Percentiles rank a stretch among this genome's conserved stretches.
Evolutionary conservation across 2,113 vertebrate species (phyloP).

Genomic region (Chamaetylas fuelleborni): DNA sequence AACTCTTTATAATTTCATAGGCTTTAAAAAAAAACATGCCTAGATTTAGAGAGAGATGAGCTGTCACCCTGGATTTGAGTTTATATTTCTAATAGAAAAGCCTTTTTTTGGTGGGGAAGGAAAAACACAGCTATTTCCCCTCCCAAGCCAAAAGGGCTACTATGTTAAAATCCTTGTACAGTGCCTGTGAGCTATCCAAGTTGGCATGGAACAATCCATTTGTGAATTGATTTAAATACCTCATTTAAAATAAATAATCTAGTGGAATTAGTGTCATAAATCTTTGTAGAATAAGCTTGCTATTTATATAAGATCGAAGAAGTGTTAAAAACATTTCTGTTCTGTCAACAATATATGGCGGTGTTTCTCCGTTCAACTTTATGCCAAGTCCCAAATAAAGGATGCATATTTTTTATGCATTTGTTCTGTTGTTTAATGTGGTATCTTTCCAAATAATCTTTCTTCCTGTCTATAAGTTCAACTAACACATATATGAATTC

Average conservation of each 20-base stretch:
- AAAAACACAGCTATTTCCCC: constrained; percentile 31
- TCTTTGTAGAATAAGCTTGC: constrained; percentile 47
- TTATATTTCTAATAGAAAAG: constrained; percentile 65
- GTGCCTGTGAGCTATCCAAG: constrained; percentile 42
- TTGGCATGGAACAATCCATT: constrained; percentile 54
- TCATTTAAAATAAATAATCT: constrained; percentile 62
- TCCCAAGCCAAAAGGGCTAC: constrained; percentile 50
- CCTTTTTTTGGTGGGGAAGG: constrained; percentile 44
- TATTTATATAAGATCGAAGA: constrained; percentile 49
- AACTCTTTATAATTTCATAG: constrained; percentile 68
- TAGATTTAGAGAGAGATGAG: constrained; percentile 63
- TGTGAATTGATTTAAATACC: constrained; percentile 63
- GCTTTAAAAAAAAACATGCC: constrained; percentile 61
- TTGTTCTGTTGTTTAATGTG: neutral
- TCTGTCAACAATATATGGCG: neutral
- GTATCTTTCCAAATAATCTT: neutral
- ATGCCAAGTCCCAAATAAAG: neutral
- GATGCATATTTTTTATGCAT: neutral
- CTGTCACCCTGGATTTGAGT: constrained; percentile 55
- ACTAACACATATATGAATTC: neutral
- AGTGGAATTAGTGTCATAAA: constrained; percentile 56
- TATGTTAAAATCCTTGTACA: constrained; percentile 32
- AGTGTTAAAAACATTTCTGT: constrained; percentile 55
- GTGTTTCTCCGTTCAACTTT: neutral
- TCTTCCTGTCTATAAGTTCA: neutral